Base-by-base conservation (phyloP, 2,888 invertebrate genomes). In the Apoda limacodes region DNA sequence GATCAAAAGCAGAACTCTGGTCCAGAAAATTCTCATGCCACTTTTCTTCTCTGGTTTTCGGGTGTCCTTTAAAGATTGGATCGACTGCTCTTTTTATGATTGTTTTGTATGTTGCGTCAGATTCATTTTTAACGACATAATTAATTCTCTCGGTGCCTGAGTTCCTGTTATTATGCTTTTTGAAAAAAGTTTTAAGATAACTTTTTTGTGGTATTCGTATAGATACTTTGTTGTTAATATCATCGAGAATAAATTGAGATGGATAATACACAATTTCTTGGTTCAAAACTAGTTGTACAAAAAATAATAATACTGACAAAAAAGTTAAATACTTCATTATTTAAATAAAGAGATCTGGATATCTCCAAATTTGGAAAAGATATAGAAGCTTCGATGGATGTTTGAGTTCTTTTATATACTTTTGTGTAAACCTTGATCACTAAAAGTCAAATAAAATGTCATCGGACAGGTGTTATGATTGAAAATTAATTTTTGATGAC, bases 11-110 rank as follows among this genome's bases (percentile, higher is more conserved):
- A 13, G 39, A 26, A 22, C 41, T 58, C 45, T 70, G 55, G 15
- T 80, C 55, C n/a, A 83, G 52, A 47, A 86, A 83, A 27, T 61
- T 69, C 22, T 61, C 63, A 25, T 75, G 70, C 76, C 85, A 82
- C 12, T 82, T 41, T 40, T 85, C 84, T 46, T 82, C 75, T 34
- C 68, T 76, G 0, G 84, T 76, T 58, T 85, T 85, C 0, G 85
- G 85, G 42, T 84, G 67, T 1, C 86, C 86, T 24, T 64, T 64
- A 45, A 86, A 85, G 5, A 70, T 74, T 3, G 83, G 59, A 50
- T 85, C 85, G 7, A 65, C 45, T 3, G 69, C 68, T 33, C 85
- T 66, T 40, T 50, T 53, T 7, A 25, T 13, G 10, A 26, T 31
- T 13, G 13, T 23, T 2, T 34, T 38, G 12, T 12, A 28, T 11